Conservation (phyloP, 2,113 vertebrate genomes). For the Dasypus novemcinctus region DNA sequence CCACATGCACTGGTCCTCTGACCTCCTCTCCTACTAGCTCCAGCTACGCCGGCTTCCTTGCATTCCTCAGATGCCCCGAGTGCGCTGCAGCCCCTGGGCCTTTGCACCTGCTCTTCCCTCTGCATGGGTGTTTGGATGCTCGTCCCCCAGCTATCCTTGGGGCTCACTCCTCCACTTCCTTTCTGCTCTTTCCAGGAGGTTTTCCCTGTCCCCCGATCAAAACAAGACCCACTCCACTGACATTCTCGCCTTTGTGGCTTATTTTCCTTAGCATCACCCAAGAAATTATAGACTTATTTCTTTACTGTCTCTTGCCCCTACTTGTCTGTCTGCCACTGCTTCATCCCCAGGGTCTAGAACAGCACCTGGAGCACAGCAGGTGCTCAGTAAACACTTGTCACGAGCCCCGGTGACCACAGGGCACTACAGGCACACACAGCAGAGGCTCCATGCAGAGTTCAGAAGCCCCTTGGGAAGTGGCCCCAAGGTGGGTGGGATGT, state of each 20-base stretch:
- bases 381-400: rapidly evolving
- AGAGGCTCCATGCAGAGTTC: not conserved
- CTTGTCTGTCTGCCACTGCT: not conserved
- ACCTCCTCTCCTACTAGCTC: not conserved
- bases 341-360: not conserved
- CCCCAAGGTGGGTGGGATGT: too few relatives aligned
- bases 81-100: not conserved
- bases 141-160: too few relatives aligned
- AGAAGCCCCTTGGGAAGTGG: not conserved
- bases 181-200: rapidly evolving
- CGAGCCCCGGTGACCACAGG: not conserved
- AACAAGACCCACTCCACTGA: rapidly evolving
- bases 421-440: not conserved
- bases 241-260: not conserved
- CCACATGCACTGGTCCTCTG: too few relatives aligned
- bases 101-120: not conserved
- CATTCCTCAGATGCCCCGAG: not conserved
- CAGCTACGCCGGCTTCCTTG: not conserved
- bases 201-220: not conserved
- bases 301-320: not conserved
- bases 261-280: not conserved
- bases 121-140: not conserved
- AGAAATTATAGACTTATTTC: rapidly evolving
- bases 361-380: not conserved
- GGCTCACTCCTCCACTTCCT: not conserved